Evolutionary conservation across 1,140 invertebrate species (phyloP), one percentile per base, ranked within the genome.

Genomic region (Colletes gigas): DNA sequence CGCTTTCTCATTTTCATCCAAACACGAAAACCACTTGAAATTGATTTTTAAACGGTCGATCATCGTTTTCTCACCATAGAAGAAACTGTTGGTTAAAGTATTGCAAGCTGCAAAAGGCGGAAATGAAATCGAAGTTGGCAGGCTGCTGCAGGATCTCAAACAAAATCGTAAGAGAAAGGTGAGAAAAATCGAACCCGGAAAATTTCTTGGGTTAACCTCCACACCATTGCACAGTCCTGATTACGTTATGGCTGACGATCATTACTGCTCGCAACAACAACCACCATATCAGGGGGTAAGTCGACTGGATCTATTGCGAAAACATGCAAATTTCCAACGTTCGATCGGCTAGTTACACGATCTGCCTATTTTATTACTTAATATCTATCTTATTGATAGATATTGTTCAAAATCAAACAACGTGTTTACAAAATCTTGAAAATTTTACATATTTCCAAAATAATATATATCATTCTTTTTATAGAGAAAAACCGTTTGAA

Each of bases 251-350:
- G 78, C 83, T 30, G 88, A 89, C 54, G 85, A 91, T 67, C 83
- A 85, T 66, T 90, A 88, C 70, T 87, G 81, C 10, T 67, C 73
- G 1, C 89, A 88, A 15, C 87, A 88, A 47, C 84, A 88, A 57
- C 82, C 87, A 19, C 88, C 90, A 67, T 91, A 90, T 86, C 88
- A 90, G 52, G 91, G 91, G 90, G 90, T 91, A 70, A 90, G 83
- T 75, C 65, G 15, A 39, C 71, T 14, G 41, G 19, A 63, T 17
- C 3, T 41, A 41, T 63, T 63, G 14, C 14, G 14, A 63, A 17
- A 63, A 41, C 41, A 21, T 9, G 19, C 6, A n/a, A 21, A 3
- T 59, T 19, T 19, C 19, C 3, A 57, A 5, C 4, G 54, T 4
- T 5, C 54, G 15, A 12, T 50, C 10, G n/a, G n/a, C 8, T 12